Conservation (phyloP, 2,888 invertebrate species). For the Rosalia funebris region DNA sequence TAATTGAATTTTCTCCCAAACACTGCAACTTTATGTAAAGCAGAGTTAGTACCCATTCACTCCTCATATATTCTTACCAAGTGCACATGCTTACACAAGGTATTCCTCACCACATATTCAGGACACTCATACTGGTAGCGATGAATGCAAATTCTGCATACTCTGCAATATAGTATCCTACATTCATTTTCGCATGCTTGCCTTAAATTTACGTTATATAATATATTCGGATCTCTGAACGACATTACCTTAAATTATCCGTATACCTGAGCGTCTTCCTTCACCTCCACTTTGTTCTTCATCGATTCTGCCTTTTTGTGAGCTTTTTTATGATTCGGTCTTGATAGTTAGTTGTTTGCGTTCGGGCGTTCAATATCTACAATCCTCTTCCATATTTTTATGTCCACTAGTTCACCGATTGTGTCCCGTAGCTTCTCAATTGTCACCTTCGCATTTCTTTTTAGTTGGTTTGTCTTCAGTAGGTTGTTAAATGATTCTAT, state of each 20-base stretch:
- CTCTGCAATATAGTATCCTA: slow-evolving; percentile 9
- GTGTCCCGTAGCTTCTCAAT: slow-evolving; percentile 28
- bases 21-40: no score
- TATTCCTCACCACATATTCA: no score
- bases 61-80: no score
- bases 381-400: slow-evolving; percentile 40
- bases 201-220: slow-evolving; percentile 24
- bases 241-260: slow-evolving; percentile 25
- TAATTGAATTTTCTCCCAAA: no score
- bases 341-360: slow-evolving; percentile 37
- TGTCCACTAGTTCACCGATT: slow-evolving; percentile 34
- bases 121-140: not conserved
- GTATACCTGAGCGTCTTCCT: slow-evolving; percentile 21
- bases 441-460: slow-evolving; percentile 24
- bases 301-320: slow-evolving; percentile 36
- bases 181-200: slow-evolving; percentile 32
- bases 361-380: slow-evolving; percentile 35
- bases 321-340: slow-evolving; percentile 31
- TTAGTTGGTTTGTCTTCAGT: slow-evolving; percentile 37
- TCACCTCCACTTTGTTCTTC: slow-evolving; percentile 19
- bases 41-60: no score
- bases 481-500: slow-evolving; percentile 43
- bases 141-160: not conserved
- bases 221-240: slow-evolving; percentile 15
- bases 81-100: no score